Percentiles rank a stretch among this genome's conserved stretches.
Conservation (phyloP, 2,113 vertebrate genomes). For the Dasyurus viverrinus region DNA sequence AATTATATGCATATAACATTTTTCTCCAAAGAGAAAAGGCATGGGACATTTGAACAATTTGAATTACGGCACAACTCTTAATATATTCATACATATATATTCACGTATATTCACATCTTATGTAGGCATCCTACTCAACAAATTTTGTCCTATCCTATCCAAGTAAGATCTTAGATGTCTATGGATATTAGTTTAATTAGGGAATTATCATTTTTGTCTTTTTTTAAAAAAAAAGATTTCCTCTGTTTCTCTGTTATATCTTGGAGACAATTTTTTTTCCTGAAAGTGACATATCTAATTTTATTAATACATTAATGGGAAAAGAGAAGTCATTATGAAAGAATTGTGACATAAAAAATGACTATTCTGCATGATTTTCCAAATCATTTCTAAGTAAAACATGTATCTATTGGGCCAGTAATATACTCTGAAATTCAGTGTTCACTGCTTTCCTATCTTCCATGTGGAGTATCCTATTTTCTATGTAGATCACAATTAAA, state of each 20-base stretch:
- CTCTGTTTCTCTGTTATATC: neutral
- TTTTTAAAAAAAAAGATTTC: constrained; percentile 24
- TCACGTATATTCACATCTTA: too few species aligned
- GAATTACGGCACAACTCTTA: neutral
- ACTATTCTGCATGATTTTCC: neutral
- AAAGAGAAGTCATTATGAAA: neutral
- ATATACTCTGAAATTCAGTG: neutral
- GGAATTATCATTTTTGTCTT: neutral
- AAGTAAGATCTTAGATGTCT: neutral
- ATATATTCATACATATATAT: neutral
- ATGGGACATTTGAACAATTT: neutral
- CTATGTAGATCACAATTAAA: neutral
- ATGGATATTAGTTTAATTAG: constrained; percentile 18
- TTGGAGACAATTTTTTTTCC: constrained; percentile 3
- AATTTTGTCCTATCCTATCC: constrained; percentile 6
- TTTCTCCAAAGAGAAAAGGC: neutral
- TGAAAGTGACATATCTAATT: neutral
- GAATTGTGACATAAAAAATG: constrained; percentile 2
- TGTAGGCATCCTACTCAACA: neutral
- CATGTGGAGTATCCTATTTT: neutral
- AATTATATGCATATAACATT: neutral
- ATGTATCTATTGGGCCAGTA: neutral
- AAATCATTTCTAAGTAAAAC: neutral
- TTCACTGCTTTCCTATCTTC: neutral
- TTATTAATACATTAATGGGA: neutral